Conservation (phyloP, 1,140 invertebrate species). For the Aricia agestis region DNA sequence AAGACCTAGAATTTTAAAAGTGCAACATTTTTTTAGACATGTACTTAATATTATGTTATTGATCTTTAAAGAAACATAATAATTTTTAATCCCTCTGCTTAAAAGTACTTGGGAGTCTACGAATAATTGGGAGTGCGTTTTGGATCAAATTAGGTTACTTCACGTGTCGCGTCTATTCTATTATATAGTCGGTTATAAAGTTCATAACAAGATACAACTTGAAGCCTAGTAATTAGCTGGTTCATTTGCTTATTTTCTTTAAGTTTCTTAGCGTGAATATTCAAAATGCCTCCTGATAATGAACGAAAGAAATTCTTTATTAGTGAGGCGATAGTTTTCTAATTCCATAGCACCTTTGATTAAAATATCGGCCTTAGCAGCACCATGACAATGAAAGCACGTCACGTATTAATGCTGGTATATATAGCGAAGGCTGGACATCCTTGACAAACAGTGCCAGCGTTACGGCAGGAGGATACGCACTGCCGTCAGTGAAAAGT, state of each 20-base stretch:
- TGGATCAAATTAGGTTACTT: too few species aligned
- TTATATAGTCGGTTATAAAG: too few species aligned
- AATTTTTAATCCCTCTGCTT: too few species aligned
- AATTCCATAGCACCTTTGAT: slow-evolving; percentile 40
- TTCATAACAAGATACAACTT: too few species aligned
- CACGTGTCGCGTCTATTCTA: too few species aligned
- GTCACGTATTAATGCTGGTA: slow-evolving; percentile 75
- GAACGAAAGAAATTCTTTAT: neutral
- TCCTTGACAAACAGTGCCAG: slow-evolving; percentile 66
- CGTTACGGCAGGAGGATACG: slow-evolving; percentile 55
- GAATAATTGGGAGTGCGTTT: too few species aligned
- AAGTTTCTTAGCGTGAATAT: neutral
- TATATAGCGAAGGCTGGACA: slow-evolving; percentile 73
- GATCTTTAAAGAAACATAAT: too few species aligned
- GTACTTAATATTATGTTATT: too few species aligned
- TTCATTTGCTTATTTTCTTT: neutral
- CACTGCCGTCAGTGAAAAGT: slow-evolving; percentile 59
- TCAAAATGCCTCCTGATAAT: neutral
- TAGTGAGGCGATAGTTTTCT: slow-evolving; percentile 27
- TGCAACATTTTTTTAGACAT: too few species aligned
- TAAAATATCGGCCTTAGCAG: slow-evolving; percentile 52
- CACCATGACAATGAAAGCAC: slow-evolving; percentile 51
- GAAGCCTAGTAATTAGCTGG: too few species aligned
- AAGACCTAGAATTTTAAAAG: too few species aligned
- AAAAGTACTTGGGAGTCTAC: too few species aligned